phyloP scores from a whole-genome alignment of 2,888 invertebrate genomes.

The Melanostoma mellinum region DNA sequence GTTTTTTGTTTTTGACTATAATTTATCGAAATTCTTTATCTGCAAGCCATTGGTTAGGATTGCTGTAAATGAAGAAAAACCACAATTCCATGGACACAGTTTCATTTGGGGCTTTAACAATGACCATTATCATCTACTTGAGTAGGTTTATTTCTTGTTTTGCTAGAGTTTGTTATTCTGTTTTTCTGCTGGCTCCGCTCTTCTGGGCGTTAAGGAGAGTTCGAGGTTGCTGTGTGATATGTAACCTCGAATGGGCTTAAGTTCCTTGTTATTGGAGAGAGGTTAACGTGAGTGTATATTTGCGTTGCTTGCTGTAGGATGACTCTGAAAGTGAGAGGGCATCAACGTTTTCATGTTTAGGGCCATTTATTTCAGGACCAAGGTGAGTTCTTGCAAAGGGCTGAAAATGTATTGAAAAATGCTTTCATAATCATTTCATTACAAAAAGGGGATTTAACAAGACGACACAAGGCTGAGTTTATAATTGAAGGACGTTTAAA shows the following conservation, averaged over 20 bases:
- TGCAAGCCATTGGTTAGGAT: conserved; percentile 25
- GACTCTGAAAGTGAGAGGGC: conserved; percentile 60
- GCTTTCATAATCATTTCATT: conserved; percentile 42
- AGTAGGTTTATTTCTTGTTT: conserved; percentile 48
- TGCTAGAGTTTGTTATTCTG: not conserved
- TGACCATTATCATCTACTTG: conserved; percentile 40
- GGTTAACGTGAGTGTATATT: conserved; percentile 3
- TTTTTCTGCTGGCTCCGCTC: conserved; percentile 16
- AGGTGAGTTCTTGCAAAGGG: conserved; percentile 43
- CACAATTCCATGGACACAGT: conserved; percentile 51
- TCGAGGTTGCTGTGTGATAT: conserved; percentile 49
- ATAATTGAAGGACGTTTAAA: too few relatives aligned
- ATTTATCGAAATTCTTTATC: conserved; percentile 58
- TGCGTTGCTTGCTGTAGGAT: not conserved
- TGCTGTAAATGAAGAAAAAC: conserved; percentile 28
- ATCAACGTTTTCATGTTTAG: conserved; percentile 61
- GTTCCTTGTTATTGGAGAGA: conserved; percentile 56
- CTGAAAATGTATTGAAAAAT: not conserved
- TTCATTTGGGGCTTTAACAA: conserved; percentile 46
- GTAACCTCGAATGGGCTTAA: conserved; percentile 66
- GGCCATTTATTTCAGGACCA: conserved; percentile 69
- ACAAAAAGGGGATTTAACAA: too few relatives aligned
- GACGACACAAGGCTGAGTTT: too few relatives aligned
- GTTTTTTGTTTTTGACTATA: conserved; percentile 13
- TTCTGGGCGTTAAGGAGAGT: conserved; percentile 52